phyloP scores from a whole-genome alignment of 2,888 invertebrate genomes.

The Stramonita haemastoma region DNA sequence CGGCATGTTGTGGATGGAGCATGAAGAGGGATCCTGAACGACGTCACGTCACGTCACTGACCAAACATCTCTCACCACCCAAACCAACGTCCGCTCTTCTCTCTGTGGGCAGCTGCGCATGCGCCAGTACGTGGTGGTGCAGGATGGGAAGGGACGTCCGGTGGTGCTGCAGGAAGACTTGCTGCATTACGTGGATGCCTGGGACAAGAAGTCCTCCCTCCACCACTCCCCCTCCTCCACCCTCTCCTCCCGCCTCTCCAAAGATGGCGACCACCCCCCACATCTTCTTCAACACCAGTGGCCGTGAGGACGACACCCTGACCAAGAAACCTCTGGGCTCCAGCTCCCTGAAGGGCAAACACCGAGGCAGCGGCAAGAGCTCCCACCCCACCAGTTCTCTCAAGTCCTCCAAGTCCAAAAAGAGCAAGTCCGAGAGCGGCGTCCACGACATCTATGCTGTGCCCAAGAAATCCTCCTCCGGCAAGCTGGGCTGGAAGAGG shows the following conservation, averaged over 20 bases:
- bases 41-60: not conserved
- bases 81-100: not conserved
- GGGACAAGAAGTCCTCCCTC: constrained; percentile 22
- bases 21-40: not conserved
- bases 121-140: constrained; percentile 20
- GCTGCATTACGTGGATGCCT: constrained; percentile 12
- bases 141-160: constrained; percentile 18
- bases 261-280: not conserved
- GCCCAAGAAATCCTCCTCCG: constrained; percentile 24
- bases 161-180: not conserved
- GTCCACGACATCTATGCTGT: constrained; percentile 32
- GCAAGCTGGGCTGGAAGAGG: not conserved
- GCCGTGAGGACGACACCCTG: constrained; percentile 22
- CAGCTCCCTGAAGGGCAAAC: not conserved
- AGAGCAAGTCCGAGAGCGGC: not conserved
- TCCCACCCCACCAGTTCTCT: not conserved
- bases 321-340: not conserved
- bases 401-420: constrained; percentile 22
- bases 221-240: constrained; percentile 23
- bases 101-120: constrained; percentile 36
- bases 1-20: not conserved
- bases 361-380: not conserved
- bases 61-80: too few relatives aligned
- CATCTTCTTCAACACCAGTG: not conserved
- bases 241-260: constrained; percentile 27